These are phyloP conservation scores for Archaeoteleia sp. DNA, from an alignment of 2,888 invertebrate species.

Conservation along the genomic window DNA sequence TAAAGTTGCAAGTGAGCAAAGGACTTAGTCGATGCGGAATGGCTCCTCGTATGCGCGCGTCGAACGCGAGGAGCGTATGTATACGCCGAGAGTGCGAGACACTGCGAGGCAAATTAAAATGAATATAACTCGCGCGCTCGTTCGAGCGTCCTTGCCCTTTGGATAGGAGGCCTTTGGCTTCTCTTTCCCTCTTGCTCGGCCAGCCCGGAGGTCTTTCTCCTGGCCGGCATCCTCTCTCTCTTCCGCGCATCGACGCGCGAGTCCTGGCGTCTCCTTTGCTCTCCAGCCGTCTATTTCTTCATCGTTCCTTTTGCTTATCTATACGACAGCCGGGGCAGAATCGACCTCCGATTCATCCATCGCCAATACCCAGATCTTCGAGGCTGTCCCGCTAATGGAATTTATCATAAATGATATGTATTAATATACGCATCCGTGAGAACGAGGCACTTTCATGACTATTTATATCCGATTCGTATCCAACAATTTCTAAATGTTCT, in stretches of 20 bases:
- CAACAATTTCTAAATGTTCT: conserved; percentile 2
- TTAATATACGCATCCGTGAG: conserved; percentile 48
- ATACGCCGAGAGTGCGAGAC: background rate
- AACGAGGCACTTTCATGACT: conserved; percentile 35
- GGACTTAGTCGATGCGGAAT: conserved; percentile 15
- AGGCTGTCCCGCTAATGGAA: conserved; percentile 46
- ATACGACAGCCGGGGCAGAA: conserved; percentile 17
- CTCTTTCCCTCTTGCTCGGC: conserved; percentile 29
- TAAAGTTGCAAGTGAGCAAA: too few species aligned
- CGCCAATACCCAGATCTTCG: conserved; percentile 23
- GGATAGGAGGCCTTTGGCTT: conserved; percentile 52
- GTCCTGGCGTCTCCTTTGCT: conserved; percentile 7
- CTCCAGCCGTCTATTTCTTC: conserved; percentile 23
- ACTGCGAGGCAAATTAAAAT: conserved; percentile 21
- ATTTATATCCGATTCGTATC: conserved; percentile 43
- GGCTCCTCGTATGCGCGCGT: conserved; percentile 6
- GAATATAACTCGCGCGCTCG: conserved; percentile 31
- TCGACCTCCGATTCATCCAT: conserved; percentile 44
- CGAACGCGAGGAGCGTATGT: conserved; percentile 2
- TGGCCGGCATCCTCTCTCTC: conserved; percentile 32
- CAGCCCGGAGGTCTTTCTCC: conserved; percentile 25
- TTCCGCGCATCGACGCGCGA: conserved; percentile 35
- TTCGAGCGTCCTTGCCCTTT: conserved; percentile 59
- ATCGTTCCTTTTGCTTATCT: conserved; percentile 27
- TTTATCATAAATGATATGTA: conserved; percentile 47